phyloP scores from a whole-genome alignment of 2,797 vertebrate genomes.

The Pangasius krempfi region DNA sequence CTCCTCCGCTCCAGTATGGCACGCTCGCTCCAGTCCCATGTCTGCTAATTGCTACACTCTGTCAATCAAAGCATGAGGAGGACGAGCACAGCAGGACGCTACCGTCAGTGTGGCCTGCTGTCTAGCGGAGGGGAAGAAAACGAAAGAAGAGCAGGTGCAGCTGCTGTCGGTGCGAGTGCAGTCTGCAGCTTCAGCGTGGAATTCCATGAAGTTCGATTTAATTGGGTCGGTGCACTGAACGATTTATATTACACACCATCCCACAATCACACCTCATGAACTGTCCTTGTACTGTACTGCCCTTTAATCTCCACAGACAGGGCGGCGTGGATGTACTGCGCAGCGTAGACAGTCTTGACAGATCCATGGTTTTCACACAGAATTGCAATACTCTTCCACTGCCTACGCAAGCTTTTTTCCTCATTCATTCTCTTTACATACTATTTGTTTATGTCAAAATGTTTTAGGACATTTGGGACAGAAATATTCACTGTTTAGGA shows the following conservation, averaged over 20 bases:
- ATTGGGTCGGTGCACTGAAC: neutral
- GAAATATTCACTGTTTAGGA: neutral
- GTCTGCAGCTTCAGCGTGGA: neutral
- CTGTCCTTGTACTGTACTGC: neutral
- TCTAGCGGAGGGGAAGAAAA: neutral
- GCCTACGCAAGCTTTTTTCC: neutral
- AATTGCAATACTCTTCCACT: too few species aligned
- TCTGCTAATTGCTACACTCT: conserved; percentile 35
- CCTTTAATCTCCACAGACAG: neutral
- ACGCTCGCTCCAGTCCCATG: neutral
- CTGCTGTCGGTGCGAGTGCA: neutral
- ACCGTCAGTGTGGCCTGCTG: conserved; percentile 17
- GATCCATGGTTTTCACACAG: neutral
- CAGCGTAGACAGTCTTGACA: neutral
- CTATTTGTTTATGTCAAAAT: neutral
- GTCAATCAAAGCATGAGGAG: conserved; percentile 32
- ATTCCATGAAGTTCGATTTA: neutral
- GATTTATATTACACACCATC: neutral
- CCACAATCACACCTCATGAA: neutral
- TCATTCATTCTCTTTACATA: neutral
- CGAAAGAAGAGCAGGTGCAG: neutral
- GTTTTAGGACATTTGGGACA: too few species aligned
- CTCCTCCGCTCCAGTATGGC: neutral
- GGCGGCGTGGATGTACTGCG: neutral
- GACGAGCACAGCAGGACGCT: conserved; percentile 18